A percentile compares a stretch with the other conserved stretches of the same genome.
phyloP scores from a whole-genome alignment of 2,888 invertebrate genomes.

The Patella ulyssiponensis region DNA sequence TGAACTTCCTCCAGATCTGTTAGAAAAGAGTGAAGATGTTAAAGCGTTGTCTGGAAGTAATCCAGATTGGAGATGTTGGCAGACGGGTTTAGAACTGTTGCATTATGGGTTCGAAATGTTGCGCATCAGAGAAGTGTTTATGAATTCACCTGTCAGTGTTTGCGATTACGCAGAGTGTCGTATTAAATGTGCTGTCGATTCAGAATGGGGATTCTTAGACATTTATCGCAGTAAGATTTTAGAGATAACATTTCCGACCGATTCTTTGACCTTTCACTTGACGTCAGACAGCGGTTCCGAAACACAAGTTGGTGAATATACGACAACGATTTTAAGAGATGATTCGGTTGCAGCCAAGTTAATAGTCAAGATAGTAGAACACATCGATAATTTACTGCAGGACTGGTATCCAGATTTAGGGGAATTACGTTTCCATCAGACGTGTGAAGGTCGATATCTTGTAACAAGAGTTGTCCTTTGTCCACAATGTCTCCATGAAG shows the following conservation, averaged over 20 bases:
- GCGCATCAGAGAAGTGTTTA: constrained; percentile 85
- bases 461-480: constrained; percentile 95
- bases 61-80: constrained; percentile 65
- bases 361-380: constrained; percentile 88
- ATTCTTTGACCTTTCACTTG: constrained; percentile 53
- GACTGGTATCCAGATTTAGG: constrained; percentile 95
- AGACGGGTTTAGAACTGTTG: constrained; percentile 85
- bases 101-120: constrained; percentile 87
- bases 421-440: constrained; percentile 93
- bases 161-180: constrained; percentile 74
- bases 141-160: constrained; percentile 73
- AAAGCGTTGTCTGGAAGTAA: constrained; percentile 27
- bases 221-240: constrained; percentile 85
- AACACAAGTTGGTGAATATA: constrained; percentile 34
- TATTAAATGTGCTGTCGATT: constrained; percentile 79
- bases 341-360: constrained; percentile 57
- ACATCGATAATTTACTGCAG: constrained; percentile 94
- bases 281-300: constrained; percentile 34
- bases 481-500: constrained; percentile 82
- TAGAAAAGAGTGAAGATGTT: constrained; percentile 46
- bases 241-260: constrained; percentile 77
- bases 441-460: constrained; percentile 93
- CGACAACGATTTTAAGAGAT: constrained; percentile 47
- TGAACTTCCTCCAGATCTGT: constrained; percentile 45
- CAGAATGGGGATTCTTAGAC: constrained; percentile 88